Conservation (phyloP, 2,797 vertebrate species). For the Melanotaenia nigrans region DNA sequence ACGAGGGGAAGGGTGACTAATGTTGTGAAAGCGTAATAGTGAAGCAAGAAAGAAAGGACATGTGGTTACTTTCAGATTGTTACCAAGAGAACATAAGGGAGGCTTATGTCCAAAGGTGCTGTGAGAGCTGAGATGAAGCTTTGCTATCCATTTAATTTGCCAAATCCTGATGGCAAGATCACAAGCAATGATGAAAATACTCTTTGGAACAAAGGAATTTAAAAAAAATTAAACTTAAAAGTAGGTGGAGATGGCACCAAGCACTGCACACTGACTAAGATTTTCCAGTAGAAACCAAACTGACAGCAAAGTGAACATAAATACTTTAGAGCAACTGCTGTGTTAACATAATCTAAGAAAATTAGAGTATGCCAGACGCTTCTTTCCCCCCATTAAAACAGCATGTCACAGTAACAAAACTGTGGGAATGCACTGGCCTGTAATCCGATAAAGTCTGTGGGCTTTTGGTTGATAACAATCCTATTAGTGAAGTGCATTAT, state of each 20-base stretch:
- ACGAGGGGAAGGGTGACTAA: not conserved
- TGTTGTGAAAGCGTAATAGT: not conserved
- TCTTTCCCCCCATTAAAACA: constrained; percentile 1
- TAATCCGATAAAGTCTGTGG: constrained; percentile 67
- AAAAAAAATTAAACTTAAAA: not conserved
- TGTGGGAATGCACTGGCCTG: constrained; percentile 22
- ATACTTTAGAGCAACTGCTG: not conserved
- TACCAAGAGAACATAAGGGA: not conserved
- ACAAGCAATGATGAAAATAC: not conserved
- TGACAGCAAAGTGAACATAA: not conserved
- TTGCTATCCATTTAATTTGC: not conserved
- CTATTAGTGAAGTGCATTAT: constrained; percentile 65
- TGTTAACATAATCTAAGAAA: not conserved
- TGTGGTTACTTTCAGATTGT: too few relatives aligned
- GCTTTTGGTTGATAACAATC: constrained; percentile 63
- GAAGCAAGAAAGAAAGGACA: not conserved
- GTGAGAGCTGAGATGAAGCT: not conserved
- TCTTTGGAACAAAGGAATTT: not conserved
- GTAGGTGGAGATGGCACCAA: not conserved
- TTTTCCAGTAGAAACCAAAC: not conserved
- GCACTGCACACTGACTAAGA: not conserved
- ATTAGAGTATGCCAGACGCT: not conserved
- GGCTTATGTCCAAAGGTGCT: not conserved
- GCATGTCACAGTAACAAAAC: constrained; percentile 14
- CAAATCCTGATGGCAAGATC: not conserved